Evolutionary conservation across 2,797 vertebrate genomes (phyloP), one percentile per base, ranked within the genome.

Genomic region (Podarcis lilfordi): DNA sequence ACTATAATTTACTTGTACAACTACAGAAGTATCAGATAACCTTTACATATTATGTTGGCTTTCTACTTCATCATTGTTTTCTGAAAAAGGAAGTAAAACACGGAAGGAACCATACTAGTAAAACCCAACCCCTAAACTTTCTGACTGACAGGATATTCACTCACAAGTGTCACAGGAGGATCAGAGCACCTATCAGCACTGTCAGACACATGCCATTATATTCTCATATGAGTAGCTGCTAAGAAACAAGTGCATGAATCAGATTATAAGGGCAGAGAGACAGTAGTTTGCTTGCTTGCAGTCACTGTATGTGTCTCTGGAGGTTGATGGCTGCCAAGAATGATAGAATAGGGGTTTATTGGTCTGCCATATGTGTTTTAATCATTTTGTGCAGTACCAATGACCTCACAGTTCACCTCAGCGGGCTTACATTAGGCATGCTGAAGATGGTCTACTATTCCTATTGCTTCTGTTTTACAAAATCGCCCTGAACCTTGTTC

Each of bases 361-460:
- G 77, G 7, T 69, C 82, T 87, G 68, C 55, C 3, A 3, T 25
- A 10, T 66, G 5, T 2, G n/a, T 55, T 1, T 35, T 55, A 84
- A 84, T 3, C 5, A 19, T 87, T 66, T 32, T 6, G 59, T 64
- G 72, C 0, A 87, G 40, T 17, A 80, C 64, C 40, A 82, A 84
- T 10, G 27, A 9, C 35, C n/a, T 45, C 0, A 0, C 35, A 55
- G 1, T 0, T 0, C 3, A 8, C 2, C 0, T 32, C 7, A 72
- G 32, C 10, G 50, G 79, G 9, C 13, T 61, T 27, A 37, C 8
- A 59, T 37, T 25, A 32, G 13, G 45, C 27, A 61, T 17, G 32
- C 25, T 21, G 15, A 45, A 78, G 27, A 71, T 71, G 11, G 82
- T 45, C 0, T 32, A 45, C 2, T 25, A 43, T 82, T 43, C 37